Evolutionary conservation across 2,888 invertebrate species (phyloP), one percentile per base, ranked within the genome.

Genomic region (Chrysomela aeneicollis): DNA sequence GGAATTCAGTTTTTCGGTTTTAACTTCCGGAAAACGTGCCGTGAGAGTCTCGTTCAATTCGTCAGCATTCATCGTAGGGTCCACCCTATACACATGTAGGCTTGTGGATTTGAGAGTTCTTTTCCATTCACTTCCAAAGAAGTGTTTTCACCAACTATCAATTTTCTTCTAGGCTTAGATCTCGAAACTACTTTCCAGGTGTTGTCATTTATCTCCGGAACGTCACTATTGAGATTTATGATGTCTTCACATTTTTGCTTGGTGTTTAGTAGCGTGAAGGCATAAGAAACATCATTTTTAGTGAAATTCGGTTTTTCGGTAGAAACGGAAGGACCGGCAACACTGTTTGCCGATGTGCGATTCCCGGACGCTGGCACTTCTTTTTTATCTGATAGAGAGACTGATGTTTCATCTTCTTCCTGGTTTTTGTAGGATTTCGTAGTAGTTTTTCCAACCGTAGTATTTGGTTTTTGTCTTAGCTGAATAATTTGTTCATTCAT

Each of bases 41-140:
- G 30, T 52, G 8, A 50, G 1, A 50, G 19, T 30, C 21, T 52
- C n/a, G n/a, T 52, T 52, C 30, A 52, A 9, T 30, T 52, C 17
- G n/a, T 26, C 52, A 26, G 52, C 52, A 26, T 26, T 52, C 52
- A 52, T 52, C 52, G 30, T 26, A n/a, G 22, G 26, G 30, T 52
- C 30, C 26, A 52, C 52, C 52, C 26, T 26, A 30, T 52, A 52
- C 21, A 52, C 52, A 52, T 22, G 30, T 52, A 52, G 52, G 30
- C 30, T 35, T 35, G 35, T 35, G 9, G 35, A 12, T 12, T 35
- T 35, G 35, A 9, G 35, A 5, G 9, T 35, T 5, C 35, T 9
- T 35, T 35, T 12, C 12, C 18, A 9, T 19, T 50, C 50, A 5
- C 9, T 50, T 19, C 50, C 50, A 50, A 19, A n/a, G 50, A 4